Conservation (phyloP, 2,888 invertebrate genomes). For the Pasiphila rectangulata region DNA sequence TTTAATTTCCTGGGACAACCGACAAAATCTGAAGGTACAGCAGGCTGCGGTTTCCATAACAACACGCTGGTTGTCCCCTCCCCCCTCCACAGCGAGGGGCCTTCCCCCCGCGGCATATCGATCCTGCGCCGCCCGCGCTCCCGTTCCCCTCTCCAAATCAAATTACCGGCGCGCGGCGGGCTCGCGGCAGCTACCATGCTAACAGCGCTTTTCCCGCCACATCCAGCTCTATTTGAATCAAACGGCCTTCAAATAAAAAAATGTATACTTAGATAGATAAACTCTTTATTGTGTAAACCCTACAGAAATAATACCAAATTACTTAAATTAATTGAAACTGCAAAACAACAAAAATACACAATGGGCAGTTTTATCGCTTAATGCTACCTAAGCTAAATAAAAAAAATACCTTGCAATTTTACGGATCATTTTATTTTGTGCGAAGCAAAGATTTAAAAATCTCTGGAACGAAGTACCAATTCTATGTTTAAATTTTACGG, state of each 20-base stretch:
- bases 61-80: constrained; percentile 65
- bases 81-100: constrained; percentile 31
- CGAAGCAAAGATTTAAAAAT: too few relatives aligned
- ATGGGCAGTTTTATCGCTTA: too few relatives aligned
- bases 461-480: background rate
- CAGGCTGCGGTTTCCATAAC: constrained; percentile 73
- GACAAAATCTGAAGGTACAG: constrained; percentile 76
- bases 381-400: too few relatives aligned
- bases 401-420: too few relatives aligned
- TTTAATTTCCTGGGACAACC: constrained; percentile 76
- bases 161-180: constrained; percentile 68
- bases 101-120: constrained; percentile 47
- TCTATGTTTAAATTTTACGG: background rate
- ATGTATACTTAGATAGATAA: too few relatives aligned
- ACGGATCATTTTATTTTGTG: too few relatives aligned
- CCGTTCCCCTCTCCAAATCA: constrained; percentile 74
- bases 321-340: too few relatives aligned
- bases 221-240: constrained; percentile 14
- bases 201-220: constrained; percentile 19
- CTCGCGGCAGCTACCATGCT: constrained; percentile 29
- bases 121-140: constrained; percentile 48
- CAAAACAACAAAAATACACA: too few relatives aligned
- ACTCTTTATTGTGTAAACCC: too few relatives aligned
- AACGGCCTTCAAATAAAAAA: constrained; percentile 9
- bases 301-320: too few relatives aligned